A percentile compares a stretch with the other conserved stretches of the same genome.
These are phyloP conservation scores for Prunella strophiata DNA, from an alignment of 2,797 vertebrate genomes.

Conservation along the genomic window DNA sequence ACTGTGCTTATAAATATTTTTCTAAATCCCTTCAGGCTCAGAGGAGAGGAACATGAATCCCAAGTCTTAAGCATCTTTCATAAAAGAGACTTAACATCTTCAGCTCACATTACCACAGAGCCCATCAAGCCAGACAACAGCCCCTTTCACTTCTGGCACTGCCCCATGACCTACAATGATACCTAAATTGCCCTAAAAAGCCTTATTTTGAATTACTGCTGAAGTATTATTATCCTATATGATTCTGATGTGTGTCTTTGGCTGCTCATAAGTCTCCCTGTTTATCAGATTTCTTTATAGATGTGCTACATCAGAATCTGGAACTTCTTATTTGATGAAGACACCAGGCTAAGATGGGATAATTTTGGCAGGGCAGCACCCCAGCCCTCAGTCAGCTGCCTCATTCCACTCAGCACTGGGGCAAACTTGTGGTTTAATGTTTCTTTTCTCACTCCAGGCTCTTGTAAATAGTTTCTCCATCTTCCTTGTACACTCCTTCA, in stretches of 20 bases:
- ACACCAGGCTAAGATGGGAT: background rate
- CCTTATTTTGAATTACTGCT: background rate
- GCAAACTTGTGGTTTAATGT: background rate
- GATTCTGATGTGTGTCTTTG: background rate
- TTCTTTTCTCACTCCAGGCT: background rate
- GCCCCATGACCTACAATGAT: background rate
- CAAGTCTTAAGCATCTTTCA: background rate
- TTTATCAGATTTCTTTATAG: background rate
- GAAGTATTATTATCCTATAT: too few species aligned
- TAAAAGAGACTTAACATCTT: slow-evolving; percentile 20
- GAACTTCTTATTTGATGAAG: background rate
- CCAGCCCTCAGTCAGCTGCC: background rate
- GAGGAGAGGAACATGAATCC: background rate
- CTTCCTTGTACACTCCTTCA: background rate
- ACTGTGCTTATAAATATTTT: slow-evolving; percentile 24
- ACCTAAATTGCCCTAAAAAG: background rate
- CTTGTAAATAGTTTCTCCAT: background rate
- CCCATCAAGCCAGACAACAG: background rate
- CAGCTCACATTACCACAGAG: background rate
- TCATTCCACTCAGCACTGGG: background rate
- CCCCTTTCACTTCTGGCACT: background rate
- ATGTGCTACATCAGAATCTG: background rate
- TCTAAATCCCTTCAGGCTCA: slow-evolving; percentile 14
- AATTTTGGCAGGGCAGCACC: background rate
- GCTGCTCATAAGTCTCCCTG: background rate